Base-by-base conservation (phyloP, 2,888 invertebrate genomes). In the Fragum fragum region DNA sequence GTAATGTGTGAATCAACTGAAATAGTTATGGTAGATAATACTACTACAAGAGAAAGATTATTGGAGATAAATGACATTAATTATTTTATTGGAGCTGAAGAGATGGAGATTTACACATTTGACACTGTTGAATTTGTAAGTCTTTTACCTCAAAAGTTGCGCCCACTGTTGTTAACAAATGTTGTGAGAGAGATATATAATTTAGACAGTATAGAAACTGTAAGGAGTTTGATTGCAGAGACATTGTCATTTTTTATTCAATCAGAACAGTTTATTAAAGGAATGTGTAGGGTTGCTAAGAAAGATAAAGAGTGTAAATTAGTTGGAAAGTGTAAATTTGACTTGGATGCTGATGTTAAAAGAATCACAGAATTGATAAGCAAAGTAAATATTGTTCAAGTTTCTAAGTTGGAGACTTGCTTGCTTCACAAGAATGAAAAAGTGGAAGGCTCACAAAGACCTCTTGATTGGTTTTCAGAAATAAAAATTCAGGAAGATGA, bases 1-100 rank as follows among this genome's bases (percentile, higher is more conserved):
- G 36, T 68, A 0, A 32, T 74, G 39, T 29, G 18, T n/a, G 16
- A 68, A 52, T 74, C 74, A 32, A 68, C 32, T 26, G 32, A 36
- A 1, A 7, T 74, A 32, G 77, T 71, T 0, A 47, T 83, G 29
- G 55, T 70, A 16, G 61, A 83, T 55, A 83, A 83, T 32, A 47
- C 14, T n/a, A 39, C 26, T 55, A 29, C 77, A 47, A 61, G 66
- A 69, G 57, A 57, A 18, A 39, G 53, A 61, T 16, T 88, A 73
- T 63, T 18, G 5, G 9, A 72, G 55, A 14, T 26, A 55, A 16
- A 74, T 74, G 26, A 63, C 11, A 36, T 83, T 32, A 55, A 76
- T 26, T 79, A 61, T 42, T 83, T 79, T 23, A 39, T 79, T 18
- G 83, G 83, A 23, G 76, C 76, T 18, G 1, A 57, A 32, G 68